Conservation (phyloP, 2,113 vertebrate genomes). For the Odocoileus virginianus region DNA sequence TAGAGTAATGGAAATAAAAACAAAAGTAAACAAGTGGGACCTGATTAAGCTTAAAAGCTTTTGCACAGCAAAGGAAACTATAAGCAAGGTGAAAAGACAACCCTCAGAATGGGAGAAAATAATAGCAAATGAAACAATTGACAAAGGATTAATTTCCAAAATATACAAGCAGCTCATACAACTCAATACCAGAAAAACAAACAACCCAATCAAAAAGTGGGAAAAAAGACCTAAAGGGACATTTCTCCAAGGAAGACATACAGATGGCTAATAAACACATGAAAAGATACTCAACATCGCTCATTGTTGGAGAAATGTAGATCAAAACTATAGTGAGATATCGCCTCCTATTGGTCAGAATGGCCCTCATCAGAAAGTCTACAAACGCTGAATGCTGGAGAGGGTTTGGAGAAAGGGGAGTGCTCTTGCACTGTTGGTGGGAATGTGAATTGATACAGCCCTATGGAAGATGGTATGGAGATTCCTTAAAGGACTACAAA, state of each 20-base stretch:
- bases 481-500: neutral
- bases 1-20: neutral
- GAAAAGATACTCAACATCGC: neutral
- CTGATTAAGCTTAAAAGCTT: neutral
- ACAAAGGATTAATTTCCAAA: neutral
- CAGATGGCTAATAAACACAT: neutral
- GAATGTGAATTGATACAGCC: neutral
- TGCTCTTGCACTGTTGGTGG: neutral
- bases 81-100: neutral
- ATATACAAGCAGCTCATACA: neutral
- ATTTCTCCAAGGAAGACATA: neutral
- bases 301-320: neutral
- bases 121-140: neutral
- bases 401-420: neutral
- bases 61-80: neutral
- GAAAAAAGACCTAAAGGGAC: neutral
- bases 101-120: neutral
- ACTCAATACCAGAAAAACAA: neutral
- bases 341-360: neutral
- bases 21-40: neutral
- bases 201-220: neutral
- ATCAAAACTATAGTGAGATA: neutral
- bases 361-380: neutral
- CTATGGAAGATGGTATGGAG: neutral
- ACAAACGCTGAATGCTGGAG: neutral